Percentiles rank a stretch among this genome's conserved stretches.
Evolutionary conservation across 2,888 invertebrate species (phyloP).

Genomic region (Alloplasta piceator): DNA sequence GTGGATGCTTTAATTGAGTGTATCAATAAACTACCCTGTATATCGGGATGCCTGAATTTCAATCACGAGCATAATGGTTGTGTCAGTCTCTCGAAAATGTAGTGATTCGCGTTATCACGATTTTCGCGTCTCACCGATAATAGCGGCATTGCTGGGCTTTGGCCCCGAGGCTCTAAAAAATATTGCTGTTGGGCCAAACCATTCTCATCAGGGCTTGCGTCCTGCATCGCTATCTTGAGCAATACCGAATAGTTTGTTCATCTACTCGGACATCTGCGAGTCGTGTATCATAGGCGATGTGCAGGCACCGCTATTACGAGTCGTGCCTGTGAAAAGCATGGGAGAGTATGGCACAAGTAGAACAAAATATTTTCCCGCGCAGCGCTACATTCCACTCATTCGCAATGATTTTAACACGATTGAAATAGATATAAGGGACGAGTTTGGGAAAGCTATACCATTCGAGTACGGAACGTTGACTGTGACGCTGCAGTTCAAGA

Average conservation of each 20-base stretch:
- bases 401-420: conserved; percentile 48
- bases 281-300: conserved; percentile 13
- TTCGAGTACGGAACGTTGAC: conserved; percentile 57
- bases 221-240: neutral
- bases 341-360: conserved; percentile 27
- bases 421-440: no score
- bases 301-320: conserved; percentile 23
- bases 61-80: neutral
- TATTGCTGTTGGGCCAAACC: neutral
- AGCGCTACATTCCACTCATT: conserved; percentile 42
- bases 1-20: neutral
- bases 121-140: neutral
- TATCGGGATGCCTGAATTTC: neutral
- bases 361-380: conserved; percentile 35
- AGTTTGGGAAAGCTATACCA: conserved; percentile 47
- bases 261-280: neutral
- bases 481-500: no score
- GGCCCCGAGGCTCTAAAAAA: neutral
- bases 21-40: neutral
- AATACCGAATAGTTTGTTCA: neutral
- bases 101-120: neutral
- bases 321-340: conserved; percentile 34
- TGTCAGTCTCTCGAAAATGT: neutral
- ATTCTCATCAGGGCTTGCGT: neutral
- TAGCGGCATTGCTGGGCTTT: neutral